Conservation (phyloP, 2,113 vertebrate species). For the Pelmatolapia mariae region DNA sequence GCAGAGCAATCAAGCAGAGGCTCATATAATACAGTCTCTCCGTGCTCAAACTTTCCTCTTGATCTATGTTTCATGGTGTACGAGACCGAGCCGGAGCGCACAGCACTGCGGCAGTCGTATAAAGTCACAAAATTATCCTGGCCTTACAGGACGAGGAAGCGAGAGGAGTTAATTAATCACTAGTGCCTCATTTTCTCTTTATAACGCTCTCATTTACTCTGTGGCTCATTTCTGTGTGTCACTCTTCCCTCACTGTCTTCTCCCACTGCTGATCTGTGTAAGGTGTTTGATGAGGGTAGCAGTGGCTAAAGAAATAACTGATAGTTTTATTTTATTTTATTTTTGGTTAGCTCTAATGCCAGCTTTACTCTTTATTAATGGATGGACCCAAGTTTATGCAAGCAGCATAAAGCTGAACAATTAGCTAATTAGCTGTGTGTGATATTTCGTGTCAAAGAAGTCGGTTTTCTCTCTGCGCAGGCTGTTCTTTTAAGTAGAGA, state of each 20-base stretch:
- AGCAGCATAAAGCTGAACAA: background rate
- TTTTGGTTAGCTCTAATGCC: background rate
- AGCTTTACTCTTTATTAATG: background rate
- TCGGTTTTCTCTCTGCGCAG: background rate
- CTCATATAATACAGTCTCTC: conserved; percentile 25
- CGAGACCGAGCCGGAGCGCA: conserved; percentile 1
- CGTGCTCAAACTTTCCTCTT: conserved; percentile 52
- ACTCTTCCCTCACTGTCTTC: background rate
- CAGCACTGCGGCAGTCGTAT: conserved; percentile 6
- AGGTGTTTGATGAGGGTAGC: background rate
- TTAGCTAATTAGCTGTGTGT: background rate
- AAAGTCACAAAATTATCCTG: conserved; percentile 32
- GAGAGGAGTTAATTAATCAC: conserved; percentile 43
- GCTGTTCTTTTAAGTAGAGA: background rate
- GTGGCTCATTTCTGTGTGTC: conserved; percentile 22
- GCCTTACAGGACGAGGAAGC: conserved; percentile 19
- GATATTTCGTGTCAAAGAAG: background rate
- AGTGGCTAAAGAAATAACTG: background rate
- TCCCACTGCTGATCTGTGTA: background rate
- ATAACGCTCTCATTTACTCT: conserved; percentile 39
- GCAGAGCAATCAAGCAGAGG: conserved; percentile 44
- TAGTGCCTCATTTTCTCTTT: conserved; percentile 29
- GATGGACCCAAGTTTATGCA: background rate
- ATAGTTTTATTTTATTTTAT: background rate
- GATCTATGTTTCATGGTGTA: conserved; percentile 66